phyloP scores from a whole-genome alignment of 2,888 invertebrate genomes.

The Mystacides longicornis region DNA sequence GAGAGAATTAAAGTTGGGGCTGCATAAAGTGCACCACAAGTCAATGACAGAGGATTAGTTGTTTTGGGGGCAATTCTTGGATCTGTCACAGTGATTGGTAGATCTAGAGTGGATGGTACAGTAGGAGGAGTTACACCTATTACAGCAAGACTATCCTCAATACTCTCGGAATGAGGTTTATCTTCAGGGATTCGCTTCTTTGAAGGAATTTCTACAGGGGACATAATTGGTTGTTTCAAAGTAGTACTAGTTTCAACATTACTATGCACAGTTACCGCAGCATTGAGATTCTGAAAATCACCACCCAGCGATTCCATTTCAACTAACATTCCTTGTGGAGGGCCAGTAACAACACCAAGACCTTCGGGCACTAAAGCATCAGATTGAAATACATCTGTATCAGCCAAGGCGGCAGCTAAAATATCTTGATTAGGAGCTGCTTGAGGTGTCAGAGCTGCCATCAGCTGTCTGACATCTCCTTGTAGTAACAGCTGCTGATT shows the following conservation, averaged over 20 bases:
- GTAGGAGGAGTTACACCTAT: conserved; percentile 50
- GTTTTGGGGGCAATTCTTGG: conserved; percentile 59
- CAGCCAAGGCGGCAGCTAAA: conserved; percentile 66
- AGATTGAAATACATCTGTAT: conserved; percentile 63
- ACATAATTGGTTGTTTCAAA: conserved; percentile 75
- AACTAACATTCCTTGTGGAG: conserved; percentile 39
- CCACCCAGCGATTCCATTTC: conserved; percentile 48
- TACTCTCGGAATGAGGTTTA: conserved; percentile 29
- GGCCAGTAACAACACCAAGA: conserved; percentile 27
- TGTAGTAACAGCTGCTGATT: conserved; percentile 30
- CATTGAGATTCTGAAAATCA: conserved; percentile 52
- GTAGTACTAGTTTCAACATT: conserved; percentile 70
- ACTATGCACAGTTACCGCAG: conserved; percentile 48
- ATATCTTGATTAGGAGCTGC: conserved; percentile 56
- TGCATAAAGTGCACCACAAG: conserved; percentile 13
- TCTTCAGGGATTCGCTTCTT: conserved; percentile 36
- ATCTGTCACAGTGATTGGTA: conserved; percentile 71
- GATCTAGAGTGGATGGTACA: conserved; percentile 62
- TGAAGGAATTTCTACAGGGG: conserved; percentile 65
- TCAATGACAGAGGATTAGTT: conserved; percentile 36
- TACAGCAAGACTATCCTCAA: conserved; percentile 52
- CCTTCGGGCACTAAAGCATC: conserved; percentile 36
- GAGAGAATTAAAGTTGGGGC: conserved; percentile 23
- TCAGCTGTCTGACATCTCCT: conserved; percentile 28
- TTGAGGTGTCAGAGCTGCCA: conserved; percentile 28